Base-by-base conservation (phyloP, 1,140 invertebrate genomes). In the Drosophila bocqueti region DNA sequence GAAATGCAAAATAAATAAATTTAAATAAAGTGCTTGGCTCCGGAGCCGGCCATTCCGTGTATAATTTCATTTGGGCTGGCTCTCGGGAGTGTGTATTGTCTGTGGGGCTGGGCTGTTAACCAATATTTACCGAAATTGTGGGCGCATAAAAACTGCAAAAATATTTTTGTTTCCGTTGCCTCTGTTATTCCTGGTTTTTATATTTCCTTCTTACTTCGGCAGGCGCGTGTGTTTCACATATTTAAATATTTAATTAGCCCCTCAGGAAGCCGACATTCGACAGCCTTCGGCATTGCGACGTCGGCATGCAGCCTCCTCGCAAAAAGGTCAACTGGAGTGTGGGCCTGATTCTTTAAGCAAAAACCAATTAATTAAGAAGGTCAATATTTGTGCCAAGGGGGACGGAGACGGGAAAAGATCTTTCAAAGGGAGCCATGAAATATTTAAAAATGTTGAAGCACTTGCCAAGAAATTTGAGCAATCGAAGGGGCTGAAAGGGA, bases 161-260 rank as follows among this genome's bases (percentile, higher is more conserved):
- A 81, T 73, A 73, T 82, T 81, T 63, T 64, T 43, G 36, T 50
- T 58, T 72, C 42, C 45, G 45, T 50, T 59, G 24, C 34, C 45
- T 68, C 34, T 45, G 67, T 73, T 73, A 18, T 40, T 71, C 21
- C 21, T 26, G 18, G 16, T 42, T 58, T 72, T 72, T 68, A 49
- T 68, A 40, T 47, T 45, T 31, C 46, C 36, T 71, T 71, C 21
- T 13, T 49, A 36, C 69, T 50, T 72, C 4, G 29, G 31, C 29
- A 5, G 54, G 54, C 58, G 60, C 62, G 71, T 76, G 76, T 84
- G 63, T 65, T 76, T 73, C 73, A 54, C 60, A 75, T 54, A 89
- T 90, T 89, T 89, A 90, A 90, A 89, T 89, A 90, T 90, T 89
- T 89, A 81, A 89, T 89, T 89, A 79, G 63, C 40, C 81, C 49